Evolutionary conservation across 2,113 vertebrate species (phyloP).

Genomic region (Psettodes erumei): DNA sequence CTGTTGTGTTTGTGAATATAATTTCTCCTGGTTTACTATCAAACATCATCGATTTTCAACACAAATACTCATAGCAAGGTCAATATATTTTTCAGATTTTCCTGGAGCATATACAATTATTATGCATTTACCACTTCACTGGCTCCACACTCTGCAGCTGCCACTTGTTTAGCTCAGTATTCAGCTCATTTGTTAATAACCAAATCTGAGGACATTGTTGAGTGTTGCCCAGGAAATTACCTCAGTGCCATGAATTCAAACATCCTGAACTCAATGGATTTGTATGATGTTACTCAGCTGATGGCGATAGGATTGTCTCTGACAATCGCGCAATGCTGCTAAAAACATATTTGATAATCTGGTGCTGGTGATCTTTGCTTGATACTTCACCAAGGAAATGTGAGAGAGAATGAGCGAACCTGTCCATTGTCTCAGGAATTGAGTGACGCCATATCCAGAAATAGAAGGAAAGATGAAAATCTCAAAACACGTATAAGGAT

Average conservation of each 20-base stretch:
- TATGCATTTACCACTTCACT: conserved; percentile 19
- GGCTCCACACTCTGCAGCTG: not conserved
- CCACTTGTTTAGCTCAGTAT: conserved; percentile 48
- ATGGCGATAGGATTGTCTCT: conserved; percentile 48
- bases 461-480: conserved; percentile 40
- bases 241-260: conserved; percentile 52
- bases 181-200: conserved; percentile 25
- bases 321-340: conserved; percentile 59
- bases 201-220: conserved; percentile 39
- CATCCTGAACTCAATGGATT: conserved; percentile 62
- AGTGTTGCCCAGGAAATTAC: conserved; percentile 59
- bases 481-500: conserved; percentile 36
- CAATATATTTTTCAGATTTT: not conserved
- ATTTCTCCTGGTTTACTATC: not conserved
- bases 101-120: not conserved
- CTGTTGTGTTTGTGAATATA: not conserved
- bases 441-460: conserved; percentile 45
- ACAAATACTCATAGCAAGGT: conserved; percentile 27
- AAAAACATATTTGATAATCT: conserved; percentile 71
- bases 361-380: conserved; percentile 47
- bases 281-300: conserved; percentile 72
- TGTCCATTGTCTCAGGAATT: conserved; percentile 63
- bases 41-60: not conserved
- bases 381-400: conserved; percentile 35
- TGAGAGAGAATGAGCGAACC: conserved; percentile 36